Conservation (phyloP, 2,797 vertebrate genomes). For the Bufotes viridis region DNA sequence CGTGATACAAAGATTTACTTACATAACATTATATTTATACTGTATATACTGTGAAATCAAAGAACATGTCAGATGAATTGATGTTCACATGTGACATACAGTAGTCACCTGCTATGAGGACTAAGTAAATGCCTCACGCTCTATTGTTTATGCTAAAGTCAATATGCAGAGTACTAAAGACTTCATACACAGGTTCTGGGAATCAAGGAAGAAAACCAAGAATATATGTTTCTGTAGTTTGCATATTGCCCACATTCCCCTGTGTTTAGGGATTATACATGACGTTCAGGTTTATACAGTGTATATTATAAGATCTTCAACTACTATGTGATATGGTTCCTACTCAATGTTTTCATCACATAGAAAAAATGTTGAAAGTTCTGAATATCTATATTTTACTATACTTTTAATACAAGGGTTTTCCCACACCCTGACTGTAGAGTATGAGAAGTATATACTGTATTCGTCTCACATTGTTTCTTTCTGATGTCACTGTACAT, state of each 20-base stretch:
- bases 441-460: neutral
- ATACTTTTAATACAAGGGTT: neutral
- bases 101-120: neutral
- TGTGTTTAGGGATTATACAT: neutral
- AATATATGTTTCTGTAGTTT: neutral
- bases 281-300: neutral
- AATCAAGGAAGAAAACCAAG: neutral
- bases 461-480: neutral
- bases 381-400: neutral
- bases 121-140: neutral
- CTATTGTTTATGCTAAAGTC: neutral
- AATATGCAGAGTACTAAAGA: neutral
- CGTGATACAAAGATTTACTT: neutral
- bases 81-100: neutral
- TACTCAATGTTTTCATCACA: neutral
- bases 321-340: neutral
- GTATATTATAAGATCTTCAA: neutral
- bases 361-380: neutral
- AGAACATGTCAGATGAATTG: neutral
- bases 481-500: neutral
- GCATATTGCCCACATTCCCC: neutral
- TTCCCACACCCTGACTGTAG: neutral
- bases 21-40: neutral
- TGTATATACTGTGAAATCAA: neutral
- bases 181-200: neutral